These are phyloP conservation scores for Candidula unifasciata DNA, from an alignment of 2,888 invertebrate genomes.

Conservation along the genomic window DNA sequence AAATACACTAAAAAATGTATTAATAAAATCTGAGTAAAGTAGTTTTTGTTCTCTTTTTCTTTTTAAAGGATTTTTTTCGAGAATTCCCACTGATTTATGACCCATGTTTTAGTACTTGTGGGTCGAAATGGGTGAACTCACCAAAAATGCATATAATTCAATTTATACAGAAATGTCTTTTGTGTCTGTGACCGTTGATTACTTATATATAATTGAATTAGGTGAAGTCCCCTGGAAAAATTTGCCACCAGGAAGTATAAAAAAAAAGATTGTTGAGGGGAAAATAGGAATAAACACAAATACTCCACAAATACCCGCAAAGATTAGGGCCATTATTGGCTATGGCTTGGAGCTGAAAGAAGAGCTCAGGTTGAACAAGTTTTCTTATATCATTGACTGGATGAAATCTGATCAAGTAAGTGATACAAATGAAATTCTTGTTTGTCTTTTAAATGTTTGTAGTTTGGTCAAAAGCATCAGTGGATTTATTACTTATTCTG, in stretches of 20 bases:
- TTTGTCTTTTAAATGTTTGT: not conserved
- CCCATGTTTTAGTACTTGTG: too few relatives aligned
- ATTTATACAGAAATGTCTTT: too few relatives aligned
- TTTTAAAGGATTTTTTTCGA: too few relatives aligned
- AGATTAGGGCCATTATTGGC: conserved; percentile 29
- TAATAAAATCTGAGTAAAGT: too few relatives aligned
- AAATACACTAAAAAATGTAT: too few relatives aligned
- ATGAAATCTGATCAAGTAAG: conserved; percentile 35
- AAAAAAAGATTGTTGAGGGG: conserved; percentile 56
- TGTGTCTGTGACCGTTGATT: too few relatives aligned
- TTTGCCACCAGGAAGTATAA: conserved; percentile 59
- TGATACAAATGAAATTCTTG: not conserved
- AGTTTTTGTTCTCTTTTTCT: too few relatives aligned
- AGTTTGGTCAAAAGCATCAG: too few relatives aligned
- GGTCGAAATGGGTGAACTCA: too few relatives aligned
- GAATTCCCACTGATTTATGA: too few relatives aligned
- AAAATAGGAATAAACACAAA: conserved; percentile 23
- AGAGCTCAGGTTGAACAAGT: conserved; percentile 35
- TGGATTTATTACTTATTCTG: too few relatives aligned
- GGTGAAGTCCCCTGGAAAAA: conserved; percentile 65
- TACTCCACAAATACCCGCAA: not conserved
- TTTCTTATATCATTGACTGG: conserved; percentile 31
- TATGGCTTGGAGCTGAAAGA: conserved; percentile 33
- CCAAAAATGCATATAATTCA: too few relatives aligned
- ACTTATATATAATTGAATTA: conserved; percentile 21